Evolutionary conservation across 2,113 vertebrate genomes (phyloP), one percentile per base, ranked within the genome.

Genomic region (Panurus biarmicus): DNA sequence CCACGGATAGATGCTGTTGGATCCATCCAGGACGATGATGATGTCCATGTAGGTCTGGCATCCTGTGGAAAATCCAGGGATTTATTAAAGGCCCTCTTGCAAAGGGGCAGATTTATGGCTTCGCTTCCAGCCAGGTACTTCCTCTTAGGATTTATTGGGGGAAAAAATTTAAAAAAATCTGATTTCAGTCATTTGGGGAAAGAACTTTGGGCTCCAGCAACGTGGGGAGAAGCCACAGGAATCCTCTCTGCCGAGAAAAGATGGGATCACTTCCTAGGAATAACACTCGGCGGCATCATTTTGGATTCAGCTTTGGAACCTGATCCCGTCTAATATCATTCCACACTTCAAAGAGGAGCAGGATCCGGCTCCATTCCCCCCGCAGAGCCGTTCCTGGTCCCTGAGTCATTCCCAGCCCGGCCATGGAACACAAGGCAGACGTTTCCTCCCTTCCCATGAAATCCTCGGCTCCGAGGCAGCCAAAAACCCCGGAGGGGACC

Each of bases 31-130:
- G 25, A 99, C 99, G 4, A 99, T 99, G 86, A 99, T 96, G 21
- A 99, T 99, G 95, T 99, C 99, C 98, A 99, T 99, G 97, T 99
- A 99, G 0, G 99, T 99, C 97, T 99, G 99, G 97, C 99, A 99
- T 58, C 98, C 99, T 99, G 95, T 2, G 45, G 64, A 80, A 80
- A 75, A 95, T 2, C 60, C 10, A 23, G 73, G 1, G 47, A 18
- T 57, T 93, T 71, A 57, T 2, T 72, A 33, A 12, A 45, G 80
- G 14, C 19, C 29, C 45, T 66, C 78, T 60, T 4, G 54, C 16
- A 35, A 38, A 69, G n/a, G 29, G 29, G 40, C 12, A 51, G 84
- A 64, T 89, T 94, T 57, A 57, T 1, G 40, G 69, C 24, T 85
- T 51, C 20, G 0, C 31, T 71, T 54, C 72, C 88, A 29, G 58